Conservation (phyloP, 2,797 vertebrate species). For the Scarus forsteni region DNA sequence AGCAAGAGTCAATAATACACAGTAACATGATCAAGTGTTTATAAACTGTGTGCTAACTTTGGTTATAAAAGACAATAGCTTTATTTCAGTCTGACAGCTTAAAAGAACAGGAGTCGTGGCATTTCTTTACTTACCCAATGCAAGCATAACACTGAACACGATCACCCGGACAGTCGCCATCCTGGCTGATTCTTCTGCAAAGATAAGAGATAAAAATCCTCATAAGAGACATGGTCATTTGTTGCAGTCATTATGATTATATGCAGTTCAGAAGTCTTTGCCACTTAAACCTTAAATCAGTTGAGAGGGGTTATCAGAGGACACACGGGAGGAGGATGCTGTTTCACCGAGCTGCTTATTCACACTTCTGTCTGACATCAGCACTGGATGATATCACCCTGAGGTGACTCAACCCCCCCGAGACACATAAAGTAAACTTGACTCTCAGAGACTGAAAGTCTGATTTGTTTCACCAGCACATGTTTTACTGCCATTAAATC, state of each 20-base stretch:
- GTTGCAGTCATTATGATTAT: not conserved
- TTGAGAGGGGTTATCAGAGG: not conserved
- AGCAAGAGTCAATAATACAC: too few species aligned
- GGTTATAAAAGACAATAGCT: not conserved
- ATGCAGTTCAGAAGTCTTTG: not conserved
- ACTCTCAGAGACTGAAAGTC: not conserved
- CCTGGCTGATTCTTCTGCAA: conserved; percentile 63
- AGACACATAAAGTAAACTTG: not conserved
- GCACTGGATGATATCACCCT: not conserved
- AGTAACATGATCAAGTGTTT: too few species aligned
- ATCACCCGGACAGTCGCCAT: conserved; percentile 70
- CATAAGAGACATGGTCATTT: not conserved
- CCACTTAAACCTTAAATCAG: not conserved
- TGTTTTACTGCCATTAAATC: not conserved
- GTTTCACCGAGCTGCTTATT: not conserved
- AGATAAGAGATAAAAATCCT: conserved; percentile 25
- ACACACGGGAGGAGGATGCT: not conserved
- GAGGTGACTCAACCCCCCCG: conserved; percentile 8
- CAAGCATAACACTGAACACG: conserved; percentile 72
- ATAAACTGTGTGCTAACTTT: too few species aligned
- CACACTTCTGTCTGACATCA: conserved; percentile 19
- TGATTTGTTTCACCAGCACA: not conserved
- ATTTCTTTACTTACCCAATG: conserved; percentile 70
- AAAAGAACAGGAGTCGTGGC: not conserved
- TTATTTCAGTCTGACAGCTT: not conserved